These are phyloP conservation scores for Micromesistius poutassou DNA, from an alignment of 2,797 vertebrate genomes.

Conservation along the genomic window DNA sequence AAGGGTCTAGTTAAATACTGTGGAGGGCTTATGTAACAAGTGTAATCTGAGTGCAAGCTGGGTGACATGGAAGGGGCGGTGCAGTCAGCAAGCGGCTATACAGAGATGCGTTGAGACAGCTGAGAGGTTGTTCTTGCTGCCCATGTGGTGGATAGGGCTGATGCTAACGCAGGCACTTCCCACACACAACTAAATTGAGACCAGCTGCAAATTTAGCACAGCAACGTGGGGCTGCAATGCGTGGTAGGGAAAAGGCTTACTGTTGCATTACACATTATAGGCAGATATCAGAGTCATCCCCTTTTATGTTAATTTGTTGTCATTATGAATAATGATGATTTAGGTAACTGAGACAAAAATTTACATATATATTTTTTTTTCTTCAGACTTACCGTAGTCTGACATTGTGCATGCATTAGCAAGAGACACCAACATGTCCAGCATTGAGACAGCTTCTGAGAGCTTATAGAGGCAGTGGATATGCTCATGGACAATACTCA, in stretches of 20 bases:
- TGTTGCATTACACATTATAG: not conserved
- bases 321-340: not conserved
- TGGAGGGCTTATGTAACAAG: slow-evolving; percentile 61
- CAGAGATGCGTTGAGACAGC: slow-evolving; percentile 69
- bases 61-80: slow-evolving; percentile 50
- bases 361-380: not conserved
- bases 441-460: slow-evolving; percentile 93
- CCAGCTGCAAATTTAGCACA: slow-evolving; percentile 30
- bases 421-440: slow-evolving; percentile 94
- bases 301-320: not conserved
- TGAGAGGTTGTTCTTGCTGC: slow-evolving; percentile 53
- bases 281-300: not conserved
- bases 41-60: slow-evolving; percentile 64
- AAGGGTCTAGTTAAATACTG: slow-evolving; percentile 50
- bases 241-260: slow-evolving; percentile 23
- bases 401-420: slow-evolving; percentile 90
- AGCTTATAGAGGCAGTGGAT: slow-evolving; percentile 96
- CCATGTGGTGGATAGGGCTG: slow-evolving; percentile 46
- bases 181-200: slow-evolving; percentile 36
- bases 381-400: slow-evolving; percentile 81
- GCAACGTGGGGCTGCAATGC: slow-evolving; percentile 32
- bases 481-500: slow-evolving; percentile 84
- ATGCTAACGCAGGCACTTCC: slow-evolving; percentile 31
- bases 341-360: not conserved
- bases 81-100: slow-evolving; percentile 58